Percentiles rank a stretch among this genome's conserved stretches.
Conservation (phyloP, 1,140 invertebrate genomes). For the Microplitis mediator region DNA sequence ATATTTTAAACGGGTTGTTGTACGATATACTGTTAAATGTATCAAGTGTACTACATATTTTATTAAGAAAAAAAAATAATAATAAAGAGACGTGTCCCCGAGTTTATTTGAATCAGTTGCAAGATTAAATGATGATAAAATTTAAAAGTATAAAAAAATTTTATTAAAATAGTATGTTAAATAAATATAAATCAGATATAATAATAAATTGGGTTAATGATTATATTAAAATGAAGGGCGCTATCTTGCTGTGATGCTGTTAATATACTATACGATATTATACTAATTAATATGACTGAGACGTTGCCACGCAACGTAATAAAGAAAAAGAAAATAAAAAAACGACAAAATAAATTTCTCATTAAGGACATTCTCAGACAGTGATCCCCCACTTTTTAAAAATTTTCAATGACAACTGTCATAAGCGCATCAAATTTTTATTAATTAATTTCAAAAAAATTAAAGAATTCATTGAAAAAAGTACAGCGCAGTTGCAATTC, state of each 20-base stretch:
- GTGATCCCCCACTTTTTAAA: too few species aligned
- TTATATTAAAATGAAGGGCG: conserved; percentile 57
- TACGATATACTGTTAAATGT: conserved; percentile 54
- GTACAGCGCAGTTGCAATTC: too few species aligned
- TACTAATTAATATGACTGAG: conserved; percentile 30
- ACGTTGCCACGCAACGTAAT: background rate
- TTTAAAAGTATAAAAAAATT: conserved; percentile 14
- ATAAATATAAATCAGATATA: conserved; percentile 37
- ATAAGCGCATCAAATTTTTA: too few species aligned
- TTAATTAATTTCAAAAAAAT: too few species aligned
- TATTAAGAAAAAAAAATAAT: background rate
- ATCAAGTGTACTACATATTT: conserved; percentile 11
- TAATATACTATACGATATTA: conserved; percentile 55
- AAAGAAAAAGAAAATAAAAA: background rate
- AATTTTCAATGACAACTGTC: background rate
- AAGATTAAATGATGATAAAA: background rate
- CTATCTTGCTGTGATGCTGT: conserved; percentile 63
- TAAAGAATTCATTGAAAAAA: too few species aligned
- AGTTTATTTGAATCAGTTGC: conserved; percentile 5
- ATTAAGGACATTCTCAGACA: background rate
- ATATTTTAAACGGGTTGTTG: conserved; percentile 53
- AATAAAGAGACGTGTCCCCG: conserved; percentile 10
- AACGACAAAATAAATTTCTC: conserved; percentile 16
- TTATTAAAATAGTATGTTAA: conserved; percentile 39
- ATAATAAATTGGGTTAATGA: conserved; percentile 28